These are phyloP conservation scores for Heterocephalus glaber DNA, from an alignment of 2,113 vertebrate species.

Conservation along the genomic window DNA sequence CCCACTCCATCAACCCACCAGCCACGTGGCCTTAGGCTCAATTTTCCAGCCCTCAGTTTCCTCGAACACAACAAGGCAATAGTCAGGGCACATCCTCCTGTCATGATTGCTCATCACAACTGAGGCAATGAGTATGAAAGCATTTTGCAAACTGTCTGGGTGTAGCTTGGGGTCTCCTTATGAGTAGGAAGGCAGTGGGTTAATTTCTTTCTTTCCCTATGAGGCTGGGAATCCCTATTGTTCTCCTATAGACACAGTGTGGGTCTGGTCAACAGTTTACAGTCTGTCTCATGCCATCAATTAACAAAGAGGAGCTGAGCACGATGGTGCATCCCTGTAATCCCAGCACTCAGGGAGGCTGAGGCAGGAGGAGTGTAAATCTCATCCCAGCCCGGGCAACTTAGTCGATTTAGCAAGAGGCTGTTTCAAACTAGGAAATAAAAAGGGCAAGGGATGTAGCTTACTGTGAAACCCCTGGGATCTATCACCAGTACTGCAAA, in stretches of 20 bases:
- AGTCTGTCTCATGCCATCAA: not conserved
- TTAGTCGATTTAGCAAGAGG: not conserved
- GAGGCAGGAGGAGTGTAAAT: not conserved
- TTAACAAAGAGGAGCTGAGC: not conserved
- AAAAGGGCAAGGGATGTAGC: not conserved
- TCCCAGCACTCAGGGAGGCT: not conserved
- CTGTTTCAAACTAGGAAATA: not conserved
- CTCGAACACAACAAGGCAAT: not conserved
- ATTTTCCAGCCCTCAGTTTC: not conserved
- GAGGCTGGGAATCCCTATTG: not conserved
- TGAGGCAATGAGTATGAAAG: not conserved
- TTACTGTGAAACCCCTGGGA: not conserved
- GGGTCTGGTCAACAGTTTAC: not conserved
- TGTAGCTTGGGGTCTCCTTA: not conserved
- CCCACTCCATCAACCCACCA: not conserved
- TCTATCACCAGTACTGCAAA: not conserved
- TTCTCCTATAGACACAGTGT: not conserved
- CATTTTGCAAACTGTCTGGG: not conserved
- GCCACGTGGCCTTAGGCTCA: not conserved
- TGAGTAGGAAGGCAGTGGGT: rapidly evolving
- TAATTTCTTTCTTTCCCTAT: not conserved
- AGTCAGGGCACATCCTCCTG: not conserved
- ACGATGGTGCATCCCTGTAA: not conserved
- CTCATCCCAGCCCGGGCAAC: not conserved
- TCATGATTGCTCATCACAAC: not conserved